phyloP scores from a whole-genome alignment of 2,888 invertebrate genomes.

The Bombyx huttoni region DNA sequence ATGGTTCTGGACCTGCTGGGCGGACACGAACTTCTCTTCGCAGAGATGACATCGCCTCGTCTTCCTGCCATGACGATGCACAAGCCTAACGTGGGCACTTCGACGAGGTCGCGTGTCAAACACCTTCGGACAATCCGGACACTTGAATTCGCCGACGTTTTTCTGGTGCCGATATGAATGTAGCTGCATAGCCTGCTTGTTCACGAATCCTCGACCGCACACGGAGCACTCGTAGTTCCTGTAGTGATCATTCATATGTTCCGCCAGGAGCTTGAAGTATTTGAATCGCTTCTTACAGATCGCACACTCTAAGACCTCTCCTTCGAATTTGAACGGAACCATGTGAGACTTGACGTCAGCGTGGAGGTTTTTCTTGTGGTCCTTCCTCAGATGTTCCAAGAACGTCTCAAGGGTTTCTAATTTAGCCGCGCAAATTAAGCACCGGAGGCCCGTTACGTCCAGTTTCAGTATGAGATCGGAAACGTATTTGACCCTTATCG shows the following conservation, averaged over 20 bases:
- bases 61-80: slow-evolving; percentile 22
- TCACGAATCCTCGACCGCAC: slow-evolving; percentile 35
- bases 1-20: slow-evolving; percentile 25
- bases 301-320: slow-evolving; percentile 23
- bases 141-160: slow-evolving; percentile 15
- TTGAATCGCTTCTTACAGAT: slow-evolving; percentile 29
- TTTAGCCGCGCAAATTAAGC: slow-evolving; percentile 23
- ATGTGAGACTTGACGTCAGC: slow-evolving; percentile 36
- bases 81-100: slow-evolving; percentile 37
- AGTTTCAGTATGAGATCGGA: slow-evolving; percentile 28
- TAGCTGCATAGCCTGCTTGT: slow-evolving; percentile 15
- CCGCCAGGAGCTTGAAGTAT: slow-evolving; percentile 32
- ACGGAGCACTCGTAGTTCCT: slow-evolving; percentile 34
- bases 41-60: slow-evolving; percentile 30
- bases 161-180: slow-evolving; percentile 20
- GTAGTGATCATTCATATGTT: slow-evolving; percentile 46
- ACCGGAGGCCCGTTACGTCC: slow-evolving; percentile 36
- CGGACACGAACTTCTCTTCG: slow-evolving; percentile 26
- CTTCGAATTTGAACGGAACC: slow-evolving; percentile 40
- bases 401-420: slow-evolving; percentile 23
- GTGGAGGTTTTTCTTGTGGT: slow-evolving; percentile 24
- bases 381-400: slow-evolving; percentile 23
- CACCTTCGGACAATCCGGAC: slow-evolving; percentile 37
- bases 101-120: slow-evolving; percentile 36
- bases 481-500: slow-evolving; percentile 15